phyloP scores from a whole-genome alignment of 2,113 vertebrate genomes.

The Lampris megalopsis region DNA sequence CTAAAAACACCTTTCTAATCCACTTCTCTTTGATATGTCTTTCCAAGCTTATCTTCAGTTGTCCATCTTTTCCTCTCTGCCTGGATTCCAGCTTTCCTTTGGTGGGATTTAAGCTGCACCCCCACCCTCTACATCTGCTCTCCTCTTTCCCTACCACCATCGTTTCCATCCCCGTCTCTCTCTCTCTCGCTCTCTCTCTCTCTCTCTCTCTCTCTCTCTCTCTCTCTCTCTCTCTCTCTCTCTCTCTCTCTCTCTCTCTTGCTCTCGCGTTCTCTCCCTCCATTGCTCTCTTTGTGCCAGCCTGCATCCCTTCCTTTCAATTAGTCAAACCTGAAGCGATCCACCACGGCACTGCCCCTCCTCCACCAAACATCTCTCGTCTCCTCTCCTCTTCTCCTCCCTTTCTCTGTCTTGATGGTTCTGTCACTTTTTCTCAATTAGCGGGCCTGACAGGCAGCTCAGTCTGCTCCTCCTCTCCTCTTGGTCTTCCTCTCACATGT shows the following conservation, averaged over 20 bases:
- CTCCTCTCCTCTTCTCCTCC: constrained; percentile 61
- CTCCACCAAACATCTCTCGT: constrained; percentile 57
- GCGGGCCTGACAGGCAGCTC: constrained; percentile 75
- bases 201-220: constrained; percentile 52
- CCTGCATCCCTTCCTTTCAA: constrained; percentile 81
- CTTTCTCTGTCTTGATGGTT: constrained; percentile 69
- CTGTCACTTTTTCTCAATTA: constrained; percentile 83
- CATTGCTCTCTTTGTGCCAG: constrained; percentile 42
- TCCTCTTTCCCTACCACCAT: neutral
- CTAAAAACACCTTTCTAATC: constrained; percentile 74
- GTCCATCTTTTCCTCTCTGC: constrained; percentile 75
- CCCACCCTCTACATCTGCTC: constrained; percentile 8
- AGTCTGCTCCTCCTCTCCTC: constrained; percentile 68
- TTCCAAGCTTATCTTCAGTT: constrained; percentile 76
- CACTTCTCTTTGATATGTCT: constrained; percentile 72
- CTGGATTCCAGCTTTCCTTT: constrained; percentile 64
- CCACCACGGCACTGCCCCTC: constrained; percentile 68
- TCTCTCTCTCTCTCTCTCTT: constrained; percentile 6
- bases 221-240: constrained; percentile 11
- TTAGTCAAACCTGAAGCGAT: constrained; percentile 80
- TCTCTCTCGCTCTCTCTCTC: constrained; percentile 2
- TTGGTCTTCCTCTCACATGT: constrained; percentile 44
- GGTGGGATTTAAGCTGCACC: constrained; percentile 64
- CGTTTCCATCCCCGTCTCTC: neutral
- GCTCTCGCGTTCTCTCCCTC: neutral